These are phyloP conservation scores for Pungitius pungitius DNA, from an alignment of 2,113 vertebrate genomes.

Conservation along the genomic window DNA sequence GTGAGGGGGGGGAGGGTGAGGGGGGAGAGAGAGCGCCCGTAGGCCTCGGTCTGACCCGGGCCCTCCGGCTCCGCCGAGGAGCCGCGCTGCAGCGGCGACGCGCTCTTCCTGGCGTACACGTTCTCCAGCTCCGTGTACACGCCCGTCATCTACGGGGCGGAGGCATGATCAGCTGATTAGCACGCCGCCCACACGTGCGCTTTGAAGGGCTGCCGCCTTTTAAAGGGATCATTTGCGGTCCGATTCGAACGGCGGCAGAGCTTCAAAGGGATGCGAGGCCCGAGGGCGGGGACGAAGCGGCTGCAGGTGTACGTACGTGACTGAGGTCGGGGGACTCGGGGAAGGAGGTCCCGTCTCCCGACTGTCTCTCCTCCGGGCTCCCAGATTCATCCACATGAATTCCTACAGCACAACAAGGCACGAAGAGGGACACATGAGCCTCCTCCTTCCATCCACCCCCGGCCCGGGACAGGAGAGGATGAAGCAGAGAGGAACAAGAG, in stretches of 20 bases:
- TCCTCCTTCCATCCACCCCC: slow-evolving; percentile 53
- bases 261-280: slow-evolving; percentile 62
- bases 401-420: slow-evolving; percentile 80
- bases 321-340: slow-evolving; percentile 96
- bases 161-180: slow-evolving; percentile 71
- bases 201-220: slow-evolving; percentile 61
- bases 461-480: slow-evolving; percentile 37
- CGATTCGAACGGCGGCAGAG: slow-evolving; percentile 21
- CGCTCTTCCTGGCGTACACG: slow-evolving; percentile 86
- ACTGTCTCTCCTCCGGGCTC: slow-evolving; percentile 93
- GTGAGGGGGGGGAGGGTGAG: slow-evolving; percentile 78
- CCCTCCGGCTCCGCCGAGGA: slow-evolving; percentile 81
- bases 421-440: slow-evolving; percentile 54
- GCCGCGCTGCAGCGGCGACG: slow-evolving; percentile 70
- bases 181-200: slow-evolving; percentile 28
- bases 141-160: slow-evolving; percentile 90
- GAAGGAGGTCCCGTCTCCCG: slow-evolving; percentile 96
- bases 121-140: slow-evolving; percentile 94
- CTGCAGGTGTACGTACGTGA: slow-evolving; percentile 86
- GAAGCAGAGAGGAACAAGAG: slow-evolving; percentile 47
- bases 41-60: slow-evolving; percentile 80
- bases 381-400: slow-evolving; percentile 85
- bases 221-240: neutral
- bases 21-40: slow-evolving; percentile 77
- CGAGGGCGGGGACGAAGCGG: slow-evolving; percentile 52